phyloP scores from a whole-genome alignment of 2,797 vertebrate genomes.

The Cottoperca gobio region DNA sequence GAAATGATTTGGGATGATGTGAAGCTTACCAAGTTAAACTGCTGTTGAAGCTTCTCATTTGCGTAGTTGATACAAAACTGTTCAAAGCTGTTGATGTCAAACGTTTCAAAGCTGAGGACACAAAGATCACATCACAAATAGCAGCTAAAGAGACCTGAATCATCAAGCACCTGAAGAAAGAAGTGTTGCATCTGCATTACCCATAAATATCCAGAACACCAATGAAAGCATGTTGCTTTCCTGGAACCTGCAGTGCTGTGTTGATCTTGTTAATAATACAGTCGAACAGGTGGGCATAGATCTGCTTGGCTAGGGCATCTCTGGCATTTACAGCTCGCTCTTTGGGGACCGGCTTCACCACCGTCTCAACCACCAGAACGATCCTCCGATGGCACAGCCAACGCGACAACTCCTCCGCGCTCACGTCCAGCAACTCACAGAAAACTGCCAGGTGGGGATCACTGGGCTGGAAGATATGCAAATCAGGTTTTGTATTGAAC shows the following conservation, averaged over 20 bases:
- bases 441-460: slow-evolving; percentile 89
- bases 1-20: background rate
- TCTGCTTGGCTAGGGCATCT: slow-evolving; percentile 95
- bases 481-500: background rate
- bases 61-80: slow-evolving; percentile 99
- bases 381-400: slow-evolving; percentile 95
- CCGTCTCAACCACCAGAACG: slow-evolving; percentile 88
- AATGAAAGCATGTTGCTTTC: slow-evolving; percentile 93
- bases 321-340: slow-evolving; percentile 89
- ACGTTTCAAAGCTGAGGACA: slow-evolving; percentile 94
- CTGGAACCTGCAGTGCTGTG: slow-evolving; percentile 88
- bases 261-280: slow-evolving; percentile 93
- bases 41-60: slow-evolving; percentile 98
- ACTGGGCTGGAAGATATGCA: slow-evolving; percentile 75
- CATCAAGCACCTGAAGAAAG: background rate
- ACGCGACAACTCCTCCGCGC: slow-evolving; percentile 76
- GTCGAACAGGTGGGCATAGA: slow-evolving; percentile 95
- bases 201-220: slow-evolving; percentile 99
- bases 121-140: background rate
- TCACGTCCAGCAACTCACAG: slow-evolving; percentile 90
- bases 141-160: background rate
- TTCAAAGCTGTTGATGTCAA: slow-evolving; percentile 98
- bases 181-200: slow-evolving; percentile 75
- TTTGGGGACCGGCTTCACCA: slow-evolving; percentile 91
- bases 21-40: slow-evolving; percentile 94